Evolutionary conservation across 2,113 vertebrate species (phyloP).

Genomic region (Xenus cinereus): DNA sequence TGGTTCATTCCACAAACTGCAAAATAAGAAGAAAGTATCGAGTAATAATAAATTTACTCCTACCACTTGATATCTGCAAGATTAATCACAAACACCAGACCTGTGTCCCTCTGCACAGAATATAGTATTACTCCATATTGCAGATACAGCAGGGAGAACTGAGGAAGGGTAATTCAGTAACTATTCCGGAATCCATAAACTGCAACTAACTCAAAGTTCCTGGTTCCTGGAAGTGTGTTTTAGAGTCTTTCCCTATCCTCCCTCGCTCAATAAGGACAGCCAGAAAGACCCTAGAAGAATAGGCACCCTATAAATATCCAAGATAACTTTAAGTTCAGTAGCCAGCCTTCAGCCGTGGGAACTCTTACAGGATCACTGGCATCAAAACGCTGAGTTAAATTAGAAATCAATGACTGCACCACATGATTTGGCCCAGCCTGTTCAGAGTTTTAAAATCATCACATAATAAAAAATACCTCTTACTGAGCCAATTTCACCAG

Average conservation of each 20-base stretch:
- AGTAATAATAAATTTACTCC: neutral
- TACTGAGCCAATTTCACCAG: neutral
- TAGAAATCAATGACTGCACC: slow-evolving; percentile 3
- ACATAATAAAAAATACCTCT: slow-evolving; percentile 26
- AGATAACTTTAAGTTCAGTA: neutral
- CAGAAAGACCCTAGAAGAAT: slow-evolving; percentile 16
- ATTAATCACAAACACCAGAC: neutral
- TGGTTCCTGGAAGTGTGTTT: neutral
- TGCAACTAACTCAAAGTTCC: neutral
- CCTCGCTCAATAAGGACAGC: neutral
- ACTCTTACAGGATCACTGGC: neutral
- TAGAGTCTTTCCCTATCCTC: neutral
- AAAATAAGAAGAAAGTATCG: neutral
- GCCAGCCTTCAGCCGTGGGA: neutral
- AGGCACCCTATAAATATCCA: slow-evolving; percentile 46
- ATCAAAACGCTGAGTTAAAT: neutral
- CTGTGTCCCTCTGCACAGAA: neutral
- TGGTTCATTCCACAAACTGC: neutral
- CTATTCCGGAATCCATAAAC: neutral
- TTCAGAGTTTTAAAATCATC: neutral
- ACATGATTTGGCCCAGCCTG: neutral
- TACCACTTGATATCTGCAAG: neutral
- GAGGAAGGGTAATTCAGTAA: neutral
- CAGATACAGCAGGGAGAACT: neutral
- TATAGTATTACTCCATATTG: neutral